Conservation (phyloP, 2,113 vertebrate genomes). For the Galeopterus variegatus region DNA sequence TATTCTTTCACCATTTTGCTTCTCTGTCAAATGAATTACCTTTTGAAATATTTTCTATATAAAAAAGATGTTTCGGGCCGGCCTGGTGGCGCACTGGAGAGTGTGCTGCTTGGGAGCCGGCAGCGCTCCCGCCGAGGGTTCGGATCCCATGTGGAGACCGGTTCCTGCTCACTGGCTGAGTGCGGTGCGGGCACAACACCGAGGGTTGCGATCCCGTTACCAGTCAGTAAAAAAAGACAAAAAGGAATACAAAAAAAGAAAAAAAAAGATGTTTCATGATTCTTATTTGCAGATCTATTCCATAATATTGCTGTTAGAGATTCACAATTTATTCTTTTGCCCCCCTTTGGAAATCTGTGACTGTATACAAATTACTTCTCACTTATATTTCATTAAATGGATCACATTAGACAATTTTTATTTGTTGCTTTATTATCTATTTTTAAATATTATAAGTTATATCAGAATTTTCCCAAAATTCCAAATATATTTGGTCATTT, state of each 20-base stretch:
- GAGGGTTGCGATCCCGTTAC: too few relatives aligned
- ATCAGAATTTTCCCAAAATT: slow-evolving; percentile 17
- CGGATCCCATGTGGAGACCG: too few relatives aligned
- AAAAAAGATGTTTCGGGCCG: background rate
- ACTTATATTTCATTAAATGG: background rate
- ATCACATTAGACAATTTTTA: slow-evolving; percentile 22
- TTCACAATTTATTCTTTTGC: background rate
- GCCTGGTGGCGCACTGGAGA: too few relatives aligned
- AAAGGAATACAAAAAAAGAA: too few relatives aligned
- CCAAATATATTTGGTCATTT: slow-evolving; percentile 5
- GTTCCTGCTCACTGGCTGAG: too few relatives aligned
- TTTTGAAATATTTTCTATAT: background rate
- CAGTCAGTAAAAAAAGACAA: too few relatives aligned
- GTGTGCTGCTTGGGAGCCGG: too few relatives aligned
- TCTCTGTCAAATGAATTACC: slow-evolving; percentile 30
- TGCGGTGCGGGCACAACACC: too few relatives aligned
- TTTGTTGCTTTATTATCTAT: slow-evolving; percentile 37
- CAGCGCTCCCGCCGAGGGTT: too few relatives aligned
- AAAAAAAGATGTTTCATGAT: background rate
- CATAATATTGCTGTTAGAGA: background rate
- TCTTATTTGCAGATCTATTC: background rate
- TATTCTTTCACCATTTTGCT: background rate
- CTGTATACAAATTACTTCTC: background rate
- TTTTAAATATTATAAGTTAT: slow-evolving; percentile 14
- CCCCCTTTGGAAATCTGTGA: background rate